Conservation (phyloP, 1,140 invertebrate genomes). For the Drosophila persimilis region DNA sequence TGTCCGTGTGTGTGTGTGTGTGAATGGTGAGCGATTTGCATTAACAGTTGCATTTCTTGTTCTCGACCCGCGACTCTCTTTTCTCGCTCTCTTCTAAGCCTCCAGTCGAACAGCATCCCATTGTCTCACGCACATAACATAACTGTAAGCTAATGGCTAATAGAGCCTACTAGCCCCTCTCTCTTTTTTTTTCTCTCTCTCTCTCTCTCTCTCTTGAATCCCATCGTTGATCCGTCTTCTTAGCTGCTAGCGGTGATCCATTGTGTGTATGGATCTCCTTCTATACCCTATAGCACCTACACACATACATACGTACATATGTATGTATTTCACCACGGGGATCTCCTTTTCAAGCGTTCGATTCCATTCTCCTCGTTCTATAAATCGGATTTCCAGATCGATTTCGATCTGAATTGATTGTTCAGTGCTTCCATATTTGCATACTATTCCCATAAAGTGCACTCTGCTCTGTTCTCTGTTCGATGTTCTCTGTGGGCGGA, state of each 20-base stretch:
- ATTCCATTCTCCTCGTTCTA: not conserved
- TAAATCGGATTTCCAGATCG: slow-evolving; percentile 5
- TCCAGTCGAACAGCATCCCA: slow-evolving; percentile 21
- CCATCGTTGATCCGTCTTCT: not conserved
- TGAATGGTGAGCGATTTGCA: slow-evolving; percentile 57
- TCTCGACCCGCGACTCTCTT: slow-evolving; percentile 35
- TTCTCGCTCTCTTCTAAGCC: slow-evolving; percentile 17
- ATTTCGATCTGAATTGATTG: too few relatives aligned
- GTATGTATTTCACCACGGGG: not conserved
- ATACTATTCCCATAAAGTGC: too few relatives aligned
- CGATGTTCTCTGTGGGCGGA: not conserved
- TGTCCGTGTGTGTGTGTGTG: not conserved
- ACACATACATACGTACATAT: slow-evolving; percentile 24
- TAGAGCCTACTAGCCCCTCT: slow-evolving; percentile 50
- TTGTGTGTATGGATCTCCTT: slow-evolving; percentile 7
- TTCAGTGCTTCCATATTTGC: too few relatives aligned
- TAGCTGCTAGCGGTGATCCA: slow-evolving; percentile 56
- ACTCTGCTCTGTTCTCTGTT: too few relatives aligned
- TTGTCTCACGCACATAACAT: slow-evolving; percentile 71
- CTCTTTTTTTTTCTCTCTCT: slow-evolving; percentile 19
- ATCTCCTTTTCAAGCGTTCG: slow-evolving; percentile 20
- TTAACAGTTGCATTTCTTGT: slow-evolving; percentile 81
- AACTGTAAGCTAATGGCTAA: slow-evolving; percentile 77
- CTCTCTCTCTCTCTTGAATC: slow-evolving; percentile 20
- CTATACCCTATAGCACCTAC: slow-evolving; percentile 36